Base-by-base conservation (phyloP, 2,888 invertebrate species). In the Papilio gigon region DNA sequence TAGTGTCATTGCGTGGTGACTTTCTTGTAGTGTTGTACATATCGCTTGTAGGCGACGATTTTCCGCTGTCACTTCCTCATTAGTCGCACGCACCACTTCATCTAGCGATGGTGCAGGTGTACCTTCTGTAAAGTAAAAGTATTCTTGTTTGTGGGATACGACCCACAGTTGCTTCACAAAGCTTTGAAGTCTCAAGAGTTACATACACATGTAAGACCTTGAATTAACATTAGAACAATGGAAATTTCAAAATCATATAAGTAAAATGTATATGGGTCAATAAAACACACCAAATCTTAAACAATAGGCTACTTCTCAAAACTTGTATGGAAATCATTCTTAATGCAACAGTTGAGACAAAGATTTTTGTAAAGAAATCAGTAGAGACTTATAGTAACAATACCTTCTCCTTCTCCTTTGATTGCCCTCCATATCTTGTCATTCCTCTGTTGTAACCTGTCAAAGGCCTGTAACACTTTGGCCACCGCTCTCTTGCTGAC, bases 401-500 rank as follows among this genome's bases (percentile, higher is more conserved):
- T 40, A 88, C 95, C 95, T 84, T 95, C 95, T 11, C 94, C 91
- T 82, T 96, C 96, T 50, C 97, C 97, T 84, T 97, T 97, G 37
- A 99, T 93, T 0, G 97, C 97, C 73, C 95, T 92, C 74, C 97
- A 97, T 74, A 99, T 96, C 90, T 98, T 98, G 81, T 98, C 98
- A 90, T 98, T 98, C 77, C 98, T 94, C 87, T 99, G 98, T 92
- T 98, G 97, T 66, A 99, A 93, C 65, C 98, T 94, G 89, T 99
- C 99, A 86, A 98, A 99, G 0, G 98, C 98, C 87, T 98, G 98
- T 65, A 99, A 95, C 33, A 99, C 96, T 91, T 99, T 99, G 2
- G 98, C 98, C 25, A 99, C 98, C 8, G 98, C 99, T 71, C 99
- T 93, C 82, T 98, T 98, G 11, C 98, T 98, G 22, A 99, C 98